Conservation (phyloP, 2,113 vertebrate genomes). For the Chlorocebus sabaeus region DNA sequence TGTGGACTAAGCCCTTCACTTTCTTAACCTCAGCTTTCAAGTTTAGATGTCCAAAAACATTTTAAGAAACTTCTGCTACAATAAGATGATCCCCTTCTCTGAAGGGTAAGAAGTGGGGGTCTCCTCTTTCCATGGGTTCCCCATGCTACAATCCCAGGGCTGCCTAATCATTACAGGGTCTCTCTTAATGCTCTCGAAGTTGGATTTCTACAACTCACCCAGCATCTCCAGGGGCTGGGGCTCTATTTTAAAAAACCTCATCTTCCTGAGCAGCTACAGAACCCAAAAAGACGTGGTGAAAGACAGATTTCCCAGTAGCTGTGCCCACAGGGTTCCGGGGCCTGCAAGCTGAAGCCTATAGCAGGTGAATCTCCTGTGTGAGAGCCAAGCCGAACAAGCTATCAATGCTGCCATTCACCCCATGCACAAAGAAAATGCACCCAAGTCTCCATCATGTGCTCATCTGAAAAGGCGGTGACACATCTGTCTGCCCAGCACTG, state of each 20-base stretch:
- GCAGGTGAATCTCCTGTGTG: neutral
- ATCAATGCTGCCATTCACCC: neutral
- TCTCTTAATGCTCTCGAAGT: neutral
- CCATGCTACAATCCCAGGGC: neutral
- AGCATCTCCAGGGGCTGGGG: neutral
- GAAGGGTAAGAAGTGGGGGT: neutral
- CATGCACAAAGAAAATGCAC: neutral
- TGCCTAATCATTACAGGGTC: no score
- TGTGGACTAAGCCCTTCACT: neutral
- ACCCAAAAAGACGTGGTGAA: neutral
- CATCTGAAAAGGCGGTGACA: neutral
- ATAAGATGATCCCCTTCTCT: neutral
- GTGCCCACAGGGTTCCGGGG: neutral
- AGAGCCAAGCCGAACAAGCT: neutral
- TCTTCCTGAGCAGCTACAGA: slow-evolving; percentile 52
- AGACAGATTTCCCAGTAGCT: slow-evolving; percentile 38
- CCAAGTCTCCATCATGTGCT: neutral
- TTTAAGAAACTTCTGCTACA: neutral
- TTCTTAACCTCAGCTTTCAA: neutral
- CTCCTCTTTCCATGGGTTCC: neutral
- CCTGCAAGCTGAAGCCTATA: neutral
- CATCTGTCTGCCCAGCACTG: neutral
- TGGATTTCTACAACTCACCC: neutral
- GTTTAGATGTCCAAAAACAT: neutral
- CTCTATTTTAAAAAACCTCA: slow-evolving; percentile 48